Evolutionary conservation across 2,888 invertebrate genomes (phyloP), one percentile per base, ranked within the genome.

Genomic region (Diarsia rubi): DNA sequence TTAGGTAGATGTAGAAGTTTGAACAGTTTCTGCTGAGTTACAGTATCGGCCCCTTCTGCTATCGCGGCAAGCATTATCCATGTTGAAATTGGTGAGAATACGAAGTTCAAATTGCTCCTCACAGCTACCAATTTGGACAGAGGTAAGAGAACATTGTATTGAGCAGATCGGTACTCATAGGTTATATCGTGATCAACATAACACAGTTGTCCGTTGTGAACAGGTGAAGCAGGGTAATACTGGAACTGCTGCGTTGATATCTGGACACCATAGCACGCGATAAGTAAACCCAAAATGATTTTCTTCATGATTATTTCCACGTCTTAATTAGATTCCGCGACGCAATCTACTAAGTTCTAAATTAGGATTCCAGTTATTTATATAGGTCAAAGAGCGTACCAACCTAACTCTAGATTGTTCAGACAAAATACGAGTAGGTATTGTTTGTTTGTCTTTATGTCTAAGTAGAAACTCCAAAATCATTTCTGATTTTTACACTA

Each of bases 1-100:
- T 83, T 74, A 8, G 90, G 90, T 3, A 89, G 73, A 16, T 59
- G 69, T 11, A 90, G 78, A 19, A 89, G 24, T n/a, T 69, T 57
- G 64, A 87, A 82, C 6, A 90, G 60, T 66, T 88, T 81, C 9
- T 82, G 59, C 44, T 85, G 84, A 16, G 77, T 69, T 9, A 24
- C 5, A 4, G 80, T 80, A 19, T 85, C 79, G 0, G 84, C 60
- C 0, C 87, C 85, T 72, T 88, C 88, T 31, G 88, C 84, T 11
- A 87, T 66, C 0, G 86, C 86, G 0, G 87, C 79, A 27, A 87
- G 60, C 8, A 74, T 75, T 44, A 73, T 67, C 87, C 87, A 88
- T 52, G 76, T 63, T 0, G 86, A 82, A 31, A 31, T 24, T n/a
- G 78, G 64, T 2, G 86, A 78, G 42, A 9, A 74, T 4, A 84